A percentile compares a stretch with the other conserved stretches of the same genome.
These are phyloP conservation scores for Poeciliopsis gracilis DNA, from an alignment of 2,797 vertebrate species.

Conservation along the genomic window DNA sequence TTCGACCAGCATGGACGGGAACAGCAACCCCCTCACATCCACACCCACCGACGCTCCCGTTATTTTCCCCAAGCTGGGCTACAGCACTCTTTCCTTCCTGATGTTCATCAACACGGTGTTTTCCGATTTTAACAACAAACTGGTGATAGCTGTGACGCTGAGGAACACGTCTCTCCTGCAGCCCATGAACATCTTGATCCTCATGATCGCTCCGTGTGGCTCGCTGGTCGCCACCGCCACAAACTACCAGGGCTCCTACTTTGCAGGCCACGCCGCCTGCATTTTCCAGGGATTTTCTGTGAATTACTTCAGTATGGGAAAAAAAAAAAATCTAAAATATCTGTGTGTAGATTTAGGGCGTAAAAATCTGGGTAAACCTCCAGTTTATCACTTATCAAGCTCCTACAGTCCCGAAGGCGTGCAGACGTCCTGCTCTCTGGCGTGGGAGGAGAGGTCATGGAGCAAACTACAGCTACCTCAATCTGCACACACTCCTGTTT, in stretches of 20 bases:
- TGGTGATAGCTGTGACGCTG: slow-evolving; percentile 66
- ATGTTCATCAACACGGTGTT: slow-evolving; percentile 77
- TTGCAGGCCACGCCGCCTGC: slow-evolving; percentile 73
- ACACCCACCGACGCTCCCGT: slow-evolving; percentile 44
- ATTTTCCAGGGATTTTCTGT: slow-evolving; percentile 77
- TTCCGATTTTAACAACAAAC: slow-evolving; percentile 76
- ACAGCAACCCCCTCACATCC: slow-evolving; percentile 31
- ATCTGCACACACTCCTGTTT: slow-evolving; percentile 76
- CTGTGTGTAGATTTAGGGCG: not conserved
- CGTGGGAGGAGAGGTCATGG: slow-evolving; percentile 75
- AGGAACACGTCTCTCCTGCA: slow-evolving; percentile 65
- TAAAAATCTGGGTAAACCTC: not conserved
- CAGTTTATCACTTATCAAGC: slow-evolving; percentile 48
- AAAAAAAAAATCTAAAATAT: not conserved
- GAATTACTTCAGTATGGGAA: too few species aligned
- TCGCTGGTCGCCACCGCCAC: slow-evolving; percentile 77
- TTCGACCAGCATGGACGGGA: slow-evolving; percentile 60
- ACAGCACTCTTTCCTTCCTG: slow-evolving; percentile 76
- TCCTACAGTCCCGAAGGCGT: slow-evolving; percentile 76
- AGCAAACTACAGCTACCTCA: slow-evolving; percentile 80
- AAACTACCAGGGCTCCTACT: slow-evolving; percentile 78
- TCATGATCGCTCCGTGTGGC: slow-evolving; percentile 75
- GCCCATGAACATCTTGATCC: slow-evolving; percentile 70
- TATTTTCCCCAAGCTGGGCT: slow-evolving; percentile 73
- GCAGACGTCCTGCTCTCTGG: slow-evolving; percentile 79